These are phyloP conservation scores for Epirrita christyi DNA, from an alignment of 2,888 invertebrate genomes.

Conservation along the genomic window DNA sequence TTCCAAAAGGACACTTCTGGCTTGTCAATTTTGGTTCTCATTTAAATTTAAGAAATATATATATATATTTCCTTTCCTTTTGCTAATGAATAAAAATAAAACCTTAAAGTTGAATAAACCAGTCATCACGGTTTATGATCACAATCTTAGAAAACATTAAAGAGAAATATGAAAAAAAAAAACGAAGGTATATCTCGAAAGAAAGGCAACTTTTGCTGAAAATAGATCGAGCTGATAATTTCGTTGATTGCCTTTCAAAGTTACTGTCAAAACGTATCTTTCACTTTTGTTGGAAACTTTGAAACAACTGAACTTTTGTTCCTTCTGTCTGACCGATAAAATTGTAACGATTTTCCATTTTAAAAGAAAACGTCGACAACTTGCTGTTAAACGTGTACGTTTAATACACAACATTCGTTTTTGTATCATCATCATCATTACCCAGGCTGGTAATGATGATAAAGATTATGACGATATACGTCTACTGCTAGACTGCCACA, in stretches of 20 bases:
- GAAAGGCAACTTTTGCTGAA: constrained; percentile 21
- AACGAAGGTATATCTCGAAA: constrained; percentile 18
- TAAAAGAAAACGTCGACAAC: background rate
- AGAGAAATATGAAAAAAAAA: constrained; percentile 22
- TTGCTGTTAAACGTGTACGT: background rate
- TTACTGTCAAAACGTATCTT: constrained; percentile 33
- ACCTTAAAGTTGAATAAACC: background rate
- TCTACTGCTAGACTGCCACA: too few relatives aligned
- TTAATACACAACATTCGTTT: too few relatives aligned
- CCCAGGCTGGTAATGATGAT: too few relatives aligned
- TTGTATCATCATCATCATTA: too few relatives aligned
- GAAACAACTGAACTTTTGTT: constrained; percentile 22
- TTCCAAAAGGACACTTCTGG: too few relatives aligned
- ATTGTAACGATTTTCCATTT: constrained; percentile 1
- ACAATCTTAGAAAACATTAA: constrained; percentile 20
- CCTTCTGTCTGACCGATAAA: constrained; percentile 14
- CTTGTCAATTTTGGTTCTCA: too few relatives aligned
- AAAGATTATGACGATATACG: too few relatives aligned
- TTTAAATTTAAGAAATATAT: background rate
- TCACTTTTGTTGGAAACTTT: constrained; percentile 26
- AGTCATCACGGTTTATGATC: constrained; percentile 17
- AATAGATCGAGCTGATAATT: constrained; percentile 33
- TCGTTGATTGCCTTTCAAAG: constrained; percentile 35
- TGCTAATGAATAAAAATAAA: background rate
- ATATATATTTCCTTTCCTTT: too few relatives aligned